Base-by-base conservation (phyloP, 2,888 invertebrate genomes). In the Cantharis rustica region DNA sequence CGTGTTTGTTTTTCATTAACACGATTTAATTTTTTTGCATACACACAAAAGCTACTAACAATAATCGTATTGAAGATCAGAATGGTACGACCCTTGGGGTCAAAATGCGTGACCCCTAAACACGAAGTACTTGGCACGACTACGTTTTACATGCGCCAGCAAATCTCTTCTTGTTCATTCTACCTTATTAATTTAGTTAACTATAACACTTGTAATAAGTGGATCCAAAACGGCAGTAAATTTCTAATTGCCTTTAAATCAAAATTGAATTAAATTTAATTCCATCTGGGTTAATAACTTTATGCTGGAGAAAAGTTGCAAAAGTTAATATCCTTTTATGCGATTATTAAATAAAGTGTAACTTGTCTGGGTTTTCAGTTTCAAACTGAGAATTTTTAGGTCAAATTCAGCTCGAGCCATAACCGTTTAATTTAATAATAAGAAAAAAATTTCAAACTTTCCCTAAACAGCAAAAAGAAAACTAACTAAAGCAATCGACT, bases 31-130 rank as follows among this genome's bases (percentile, higher is more conserved):
- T 66, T 66, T 66, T 66, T 66, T 66, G 64, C 64, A 66, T 20
- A 47, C n/a, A 66, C 17, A 66, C 64, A 66, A 66, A 66, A 66
- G 64, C 64, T 20, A 66, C 20, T 66, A 66, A 23, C 64, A 66
- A 66, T 66, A 66, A 66, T 66, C 64, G 64, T 66, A 66, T 66
- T 20, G 64, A 66, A 66, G 64, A 66, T 66, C 64, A 20, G 64
- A 66, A 66, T 66, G 64, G 17, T 66, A 66, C 26, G 69, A 72
- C 72, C 75, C 68, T 13, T 16, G 75, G 71, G 80, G 79, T 80
- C 79, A 81, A 76, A 77, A 80, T 80, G 80, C 80, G 80, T 81
- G 78, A 81, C 80, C 80, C 79, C 71, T 68, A 71, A 71, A 77
- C 81, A 81, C 81, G 81, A 81, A 73, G 75, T 71, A 75, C 76